Evolutionary conservation across 1,140 invertebrate genomes (phyloP).

Genomic region (Magallana gigas): DNA sequence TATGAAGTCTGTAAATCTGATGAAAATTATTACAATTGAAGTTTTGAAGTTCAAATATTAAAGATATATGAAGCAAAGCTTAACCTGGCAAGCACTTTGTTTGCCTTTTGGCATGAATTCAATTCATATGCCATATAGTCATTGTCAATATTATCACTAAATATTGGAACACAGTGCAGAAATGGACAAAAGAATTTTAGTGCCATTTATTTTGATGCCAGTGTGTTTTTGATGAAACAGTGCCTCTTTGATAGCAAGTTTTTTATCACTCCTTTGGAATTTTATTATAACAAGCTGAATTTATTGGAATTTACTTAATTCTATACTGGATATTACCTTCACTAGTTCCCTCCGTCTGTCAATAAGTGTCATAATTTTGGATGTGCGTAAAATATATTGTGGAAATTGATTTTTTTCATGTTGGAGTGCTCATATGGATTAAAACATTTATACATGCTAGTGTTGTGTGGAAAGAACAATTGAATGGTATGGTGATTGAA

Average conservation of each 20-base stretch:
- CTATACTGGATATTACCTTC: not conserved
- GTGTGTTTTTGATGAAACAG: not conserved
- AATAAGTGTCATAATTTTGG: not conserved
- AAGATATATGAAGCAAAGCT: not conserved
- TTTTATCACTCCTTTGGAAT: not conserved
- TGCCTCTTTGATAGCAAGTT: not conserved
- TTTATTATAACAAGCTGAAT: not conserved
- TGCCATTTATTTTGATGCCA: slow-evolving; percentile 7
- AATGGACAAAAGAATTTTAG: slow-evolving; percentile 12
- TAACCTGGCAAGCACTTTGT: not conserved
- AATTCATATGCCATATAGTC: slow-evolving; percentile 10
- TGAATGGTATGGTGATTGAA: slow-evolving; percentile 9
- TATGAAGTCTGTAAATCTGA: not conserved
- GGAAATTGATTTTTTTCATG: not conserved
- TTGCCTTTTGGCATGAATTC: slow-evolving; percentile 24
- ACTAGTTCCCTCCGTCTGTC: not conserved
- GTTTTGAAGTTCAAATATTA: slow-evolving; percentile 4
- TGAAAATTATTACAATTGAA: not conserved
- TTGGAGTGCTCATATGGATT: slow-evolving; percentile 29
- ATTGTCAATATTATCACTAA: slow-evolving; percentile 20
- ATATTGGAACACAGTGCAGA: slow-evolving; percentile 1
- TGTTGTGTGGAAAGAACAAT: slow-evolving; percentile 30
- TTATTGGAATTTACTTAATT: slow-evolving; percentile 2
- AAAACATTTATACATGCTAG: not conserved
- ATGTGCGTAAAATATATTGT: not conserved